Evolutionary conservation across 2,113 vertebrate genomes (phyloP), one percentile per base, ranked within the genome.

Genomic region (Ibidorhyncha struthersii): DNA sequence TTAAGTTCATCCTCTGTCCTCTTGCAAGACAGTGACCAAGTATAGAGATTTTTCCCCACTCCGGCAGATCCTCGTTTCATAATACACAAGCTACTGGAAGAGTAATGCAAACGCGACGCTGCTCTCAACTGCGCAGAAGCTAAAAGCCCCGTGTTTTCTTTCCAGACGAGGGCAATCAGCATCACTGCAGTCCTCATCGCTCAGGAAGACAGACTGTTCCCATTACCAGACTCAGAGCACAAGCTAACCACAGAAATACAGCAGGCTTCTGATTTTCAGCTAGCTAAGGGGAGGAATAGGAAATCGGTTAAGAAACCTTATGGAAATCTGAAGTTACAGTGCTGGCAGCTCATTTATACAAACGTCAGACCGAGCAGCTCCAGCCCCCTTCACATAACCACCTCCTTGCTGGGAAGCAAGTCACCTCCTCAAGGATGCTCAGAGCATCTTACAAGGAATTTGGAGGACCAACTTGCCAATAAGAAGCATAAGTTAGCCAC

Each of bases 51-150:
- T 8, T 10, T 20, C 16, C 62, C 40, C 9, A 27, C 15, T 38
- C 52, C 8, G 20, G 61, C 66, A 36, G 59, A 40, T 26, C 23
- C 20, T 58, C 23, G 26, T 29, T 40, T 40, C 34, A 10, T 3
- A 59, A 43, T 9, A 12, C 29, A 36, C 12, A 17, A 40, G 59
- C 30, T 21, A 5, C 62, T 18, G 71, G 19, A 55, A 38, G 9
- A 85, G 8, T 7, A 49, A 41, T 1, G n/a, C 32, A 50, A 65
- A 16, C 0, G 3, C 2, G 2, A 21, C 14, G 1, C 20, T 4
- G 43, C 77, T 49, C 43, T 18, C 11, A 66, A 15, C 19, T 4
- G 12, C 9, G 5, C 27, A 8, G 38, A 23, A 17, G 19, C 30
- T 6, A 45, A n/a, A 25, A 20, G 25, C 38, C 21, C 27, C 5